phyloP scores from a whole-genome alignment of 2,888 invertebrate genomes.

The Drosophila seclusa region DNA sequence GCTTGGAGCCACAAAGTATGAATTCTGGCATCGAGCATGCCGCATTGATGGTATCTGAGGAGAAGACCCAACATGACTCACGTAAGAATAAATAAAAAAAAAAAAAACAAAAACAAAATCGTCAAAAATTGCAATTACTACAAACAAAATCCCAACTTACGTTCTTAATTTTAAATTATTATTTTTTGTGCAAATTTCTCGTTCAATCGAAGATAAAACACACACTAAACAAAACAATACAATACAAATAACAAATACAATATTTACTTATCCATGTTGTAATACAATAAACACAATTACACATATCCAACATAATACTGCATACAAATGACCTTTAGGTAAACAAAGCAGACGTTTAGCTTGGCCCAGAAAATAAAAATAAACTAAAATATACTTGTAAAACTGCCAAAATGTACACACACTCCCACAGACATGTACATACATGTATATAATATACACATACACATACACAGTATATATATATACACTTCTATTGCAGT shows the following conservation, averaged over 20 bases:
- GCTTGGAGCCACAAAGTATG: slow-evolving; percentile 93
- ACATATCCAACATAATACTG: slow-evolving; percentile 25
- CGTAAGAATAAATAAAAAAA: slow-evolving; percentile 87
- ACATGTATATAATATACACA: slow-evolving; percentile 2
- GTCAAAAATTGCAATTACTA: slow-evolving; percentile 33
- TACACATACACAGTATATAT: neutral
- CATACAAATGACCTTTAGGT: slow-evolving; percentile 44
- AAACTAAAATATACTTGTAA: slow-evolving; percentile 43
- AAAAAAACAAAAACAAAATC: slow-evolving; percentile 2
- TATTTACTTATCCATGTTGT: slow-evolving; percentile 47
- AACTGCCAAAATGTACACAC: slow-evolving; percentile 24
- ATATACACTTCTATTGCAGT: slow-evolving; percentile 34
- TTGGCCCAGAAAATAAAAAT: slow-evolving; percentile 23
- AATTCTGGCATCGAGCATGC: slow-evolving; percentile 91
- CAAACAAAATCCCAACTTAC: slow-evolving; percentile 52
- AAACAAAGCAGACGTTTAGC: slow-evolving; percentile 53
- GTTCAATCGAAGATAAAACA: slow-evolving; percentile 52
- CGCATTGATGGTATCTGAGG: slow-evolving; percentile 91
- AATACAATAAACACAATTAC: slow-evolving; percentile 26
- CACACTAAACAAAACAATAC: slow-evolving; percentile 35
- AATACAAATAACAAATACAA: slow-evolving; percentile 36
- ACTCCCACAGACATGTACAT: slow-evolving; percentile 22
- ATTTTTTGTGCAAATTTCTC: slow-evolving; percentile 78
- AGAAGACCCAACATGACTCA: slow-evolving; percentile 92
- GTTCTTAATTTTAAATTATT: slow-evolving; percentile 57